A percentile compares a stretch with the other conserved stretches of the same genome.
phyloP scores from a whole-genome alignment of 2,113 vertebrate genomes.

The Cariama cristata region DNA sequence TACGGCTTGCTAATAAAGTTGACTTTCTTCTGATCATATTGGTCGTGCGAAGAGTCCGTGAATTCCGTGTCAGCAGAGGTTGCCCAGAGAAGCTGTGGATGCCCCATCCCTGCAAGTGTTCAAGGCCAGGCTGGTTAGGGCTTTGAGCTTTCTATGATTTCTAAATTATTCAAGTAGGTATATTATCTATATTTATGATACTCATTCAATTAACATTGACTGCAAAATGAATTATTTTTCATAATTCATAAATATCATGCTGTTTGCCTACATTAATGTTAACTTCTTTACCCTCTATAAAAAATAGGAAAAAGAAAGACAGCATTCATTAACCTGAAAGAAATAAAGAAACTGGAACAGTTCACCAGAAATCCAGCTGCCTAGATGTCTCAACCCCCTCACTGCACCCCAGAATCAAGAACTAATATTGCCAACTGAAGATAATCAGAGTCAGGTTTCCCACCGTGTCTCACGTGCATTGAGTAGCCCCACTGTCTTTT shows the following conservation, averaged over 20 bases:
- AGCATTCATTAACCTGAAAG: background rate
- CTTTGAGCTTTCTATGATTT: background rate
- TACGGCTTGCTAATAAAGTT: too few species aligned
- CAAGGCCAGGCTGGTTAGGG: too few species aligned
- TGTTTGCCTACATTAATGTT: background rate
- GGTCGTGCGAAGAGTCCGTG: too few species aligned
- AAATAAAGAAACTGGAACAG: background rate
- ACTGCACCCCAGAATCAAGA: background rate
- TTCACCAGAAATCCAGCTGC: background rate
- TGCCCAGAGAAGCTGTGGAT: too few species aligned
- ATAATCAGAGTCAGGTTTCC: background rate
- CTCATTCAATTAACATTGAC: background rate
- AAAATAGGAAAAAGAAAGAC: background rate
- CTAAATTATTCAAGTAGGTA: background rate
- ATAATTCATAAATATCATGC: background rate
- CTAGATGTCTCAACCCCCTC: background rate
- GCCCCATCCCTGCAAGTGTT: too few species aligned
- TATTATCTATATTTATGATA: background rate
- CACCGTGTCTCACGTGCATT: fast-evolving
- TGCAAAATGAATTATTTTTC: background rate
- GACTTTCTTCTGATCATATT: too few species aligned
- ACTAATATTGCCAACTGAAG: background rate
- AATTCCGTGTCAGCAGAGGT: too few species aligned
- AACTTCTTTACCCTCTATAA: background rate
- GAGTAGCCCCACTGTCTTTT: background rate